Percentiles rank a stretch among this genome's conserved stretches.
Evolutionary conservation across 2,113 vertebrate genomes (phyloP).

Genomic region (Thamnophis sirtalis): DNA sequence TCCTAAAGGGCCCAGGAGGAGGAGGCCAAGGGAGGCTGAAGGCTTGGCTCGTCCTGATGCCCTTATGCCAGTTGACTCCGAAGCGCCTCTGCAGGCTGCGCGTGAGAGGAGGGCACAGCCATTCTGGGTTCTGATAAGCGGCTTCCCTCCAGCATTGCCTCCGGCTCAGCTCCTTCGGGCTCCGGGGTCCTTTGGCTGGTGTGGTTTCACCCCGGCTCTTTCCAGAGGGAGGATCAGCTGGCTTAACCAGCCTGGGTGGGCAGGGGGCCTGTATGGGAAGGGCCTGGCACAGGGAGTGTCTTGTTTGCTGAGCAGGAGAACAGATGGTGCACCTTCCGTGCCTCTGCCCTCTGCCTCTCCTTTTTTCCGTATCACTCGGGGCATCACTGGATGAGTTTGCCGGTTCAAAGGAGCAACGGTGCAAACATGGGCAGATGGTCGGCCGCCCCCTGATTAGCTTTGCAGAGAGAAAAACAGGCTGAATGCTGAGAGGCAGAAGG

Average conservation of each 20-base stretch:
- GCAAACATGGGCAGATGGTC: too few species aligned
- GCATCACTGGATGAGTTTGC: too few species aligned
- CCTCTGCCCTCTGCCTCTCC: neutral
- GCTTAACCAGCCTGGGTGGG: conserved; percentile 3
- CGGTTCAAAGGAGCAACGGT: neutral
- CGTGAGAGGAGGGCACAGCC: neutral
- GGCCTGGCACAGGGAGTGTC: neutral
- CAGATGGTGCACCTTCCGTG: neutral
- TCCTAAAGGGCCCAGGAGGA: neutral
- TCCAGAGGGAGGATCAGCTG: neutral
- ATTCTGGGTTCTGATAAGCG: neutral
- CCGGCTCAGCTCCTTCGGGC: neutral
- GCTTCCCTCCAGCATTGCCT: neutral
- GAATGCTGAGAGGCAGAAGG: neutral
- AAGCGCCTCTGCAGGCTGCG: neutral
- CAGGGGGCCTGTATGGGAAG: conserved; percentile 4
- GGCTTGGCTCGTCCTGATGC: neutral
- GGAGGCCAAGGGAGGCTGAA: neutral
- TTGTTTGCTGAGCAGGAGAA: neutral
- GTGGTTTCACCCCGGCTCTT: neutral
- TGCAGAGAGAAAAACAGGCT: neutral
- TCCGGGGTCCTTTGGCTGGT: neutral
- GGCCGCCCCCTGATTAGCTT: neutral
- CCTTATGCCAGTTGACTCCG: neutral
- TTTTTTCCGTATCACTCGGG: neutral